Conservation (phyloP, 2,113 vertebrate species). For the Stigmatopora nigra region DNA sequence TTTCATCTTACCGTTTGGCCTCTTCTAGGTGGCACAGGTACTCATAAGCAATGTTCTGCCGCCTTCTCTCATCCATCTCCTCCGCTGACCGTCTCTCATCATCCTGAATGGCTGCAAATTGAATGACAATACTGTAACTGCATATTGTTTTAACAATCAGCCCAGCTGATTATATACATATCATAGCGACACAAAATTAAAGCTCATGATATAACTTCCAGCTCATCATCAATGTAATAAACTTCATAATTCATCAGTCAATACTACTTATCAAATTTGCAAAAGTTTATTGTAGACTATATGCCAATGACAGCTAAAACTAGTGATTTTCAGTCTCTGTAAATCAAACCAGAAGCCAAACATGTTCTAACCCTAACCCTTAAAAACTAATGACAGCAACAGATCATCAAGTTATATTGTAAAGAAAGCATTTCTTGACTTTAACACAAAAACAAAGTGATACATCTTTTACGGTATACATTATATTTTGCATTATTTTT, state of each 20-base stretch:
- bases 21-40: conserved; percentile 97
- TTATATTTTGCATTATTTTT: too few relatives aligned
- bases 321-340: too few relatives aligned
- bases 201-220: neutral
- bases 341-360: too few relatives aligned
- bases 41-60: conserved; percentile 97
- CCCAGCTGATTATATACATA: neutral
- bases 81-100: conserved; percentile 94
- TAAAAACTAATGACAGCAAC: too few relatives aligned
- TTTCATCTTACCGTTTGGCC: conserved; percentile 84
- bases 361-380: too few relatives aligned
- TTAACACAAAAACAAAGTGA: too few relatives aligned
- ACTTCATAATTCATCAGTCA: neutral
- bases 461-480: too few relatives aligned
- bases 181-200: neutral
- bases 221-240: neutral
- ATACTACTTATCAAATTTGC: neutral
- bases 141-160: neutral
- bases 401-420: too few relatives aligned
- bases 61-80: conserved; percentile 96
- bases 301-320: too few relatives aligned
- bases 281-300: too few relatives aligned
- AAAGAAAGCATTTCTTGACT: too few relatives aligned
- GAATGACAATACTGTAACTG: neutral
- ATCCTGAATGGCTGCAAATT: conserved; percentile 87